These are phyloP conservation scores for Bergia puertoricense DNA, from an alignment of 92 coral and sea anemone genomes.

Conservation along the genomic window DNA sequence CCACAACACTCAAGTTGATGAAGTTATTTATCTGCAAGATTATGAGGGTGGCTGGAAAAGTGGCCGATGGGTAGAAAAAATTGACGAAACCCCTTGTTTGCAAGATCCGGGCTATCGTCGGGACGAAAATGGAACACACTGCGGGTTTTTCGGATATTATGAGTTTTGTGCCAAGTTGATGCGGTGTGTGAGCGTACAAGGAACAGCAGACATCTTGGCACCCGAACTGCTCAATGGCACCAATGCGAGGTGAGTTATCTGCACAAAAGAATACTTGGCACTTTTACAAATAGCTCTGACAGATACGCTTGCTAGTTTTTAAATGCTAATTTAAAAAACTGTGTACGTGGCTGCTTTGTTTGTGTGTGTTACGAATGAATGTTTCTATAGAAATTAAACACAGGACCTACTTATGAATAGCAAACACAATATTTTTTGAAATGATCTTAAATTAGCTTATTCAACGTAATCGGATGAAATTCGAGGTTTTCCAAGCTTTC, in stretches of 20 bases:
- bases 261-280: not conserved
- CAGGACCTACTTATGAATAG: not conserved
- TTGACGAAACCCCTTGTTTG: constrained; percentile 51
- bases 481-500: not conserved
- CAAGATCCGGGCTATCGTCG: constrained; percentile 60
- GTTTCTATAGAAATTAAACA: constrained; percentile 23
- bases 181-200: constrained; percentile 59
- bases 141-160: constrained; percentile 45
- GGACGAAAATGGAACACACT: constrained; percentile 51
- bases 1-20: constrained; percentile 46
- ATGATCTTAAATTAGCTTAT: not conserved
- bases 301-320: not conserved
- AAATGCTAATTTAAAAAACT: constrained; percentile 23
- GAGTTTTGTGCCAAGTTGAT: constrained; percentile 37
- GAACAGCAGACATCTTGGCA: constrained; percentile 50
- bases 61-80: constrained; percentile 32
- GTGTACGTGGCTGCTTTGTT: constrained; percentile 24
- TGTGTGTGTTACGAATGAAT: not conserved
- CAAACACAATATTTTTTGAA: not conserved
- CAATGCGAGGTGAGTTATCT: constrained; percentile 37
- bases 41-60: constrained; percentile 31
- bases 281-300: not conserved
- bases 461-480: constrained; percentile 3
- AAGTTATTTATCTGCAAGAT: constrained; percentile 55
- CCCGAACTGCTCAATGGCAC: constrained; percentile 32